Conservation (phyloP, 2,888 invertebrate genomes). For the Drosophila fungiperda region DNA sequence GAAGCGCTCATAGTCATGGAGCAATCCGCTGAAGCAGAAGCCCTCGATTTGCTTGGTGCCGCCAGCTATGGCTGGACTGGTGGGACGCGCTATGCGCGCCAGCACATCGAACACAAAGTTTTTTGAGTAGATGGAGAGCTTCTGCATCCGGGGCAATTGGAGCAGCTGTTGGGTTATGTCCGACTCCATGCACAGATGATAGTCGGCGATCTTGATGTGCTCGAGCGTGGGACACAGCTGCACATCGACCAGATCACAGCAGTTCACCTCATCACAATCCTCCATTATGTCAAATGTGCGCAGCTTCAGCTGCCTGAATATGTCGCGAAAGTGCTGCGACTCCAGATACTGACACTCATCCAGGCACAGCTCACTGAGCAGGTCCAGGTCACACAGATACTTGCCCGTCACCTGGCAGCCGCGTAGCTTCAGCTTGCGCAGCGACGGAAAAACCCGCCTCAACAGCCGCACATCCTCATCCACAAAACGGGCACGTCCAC, state of each 20-base stretch:
- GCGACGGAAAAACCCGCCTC: slow-evolving; percentile 63
- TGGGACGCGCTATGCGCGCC: slow-evolving; percentile 67
- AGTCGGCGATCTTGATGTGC: slow-evolving; percentile 79
- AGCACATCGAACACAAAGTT: slow-evolving; percentile 80
- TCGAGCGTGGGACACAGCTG: slow-evolving; percentile 75
- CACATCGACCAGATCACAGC: slow-evolving; percentile 72
- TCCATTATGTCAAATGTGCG: slow-evolving; percentile 79
- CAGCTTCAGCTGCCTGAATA: slow-evolving; percentile 65
- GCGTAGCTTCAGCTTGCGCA: slow-evolving; percentile 62
- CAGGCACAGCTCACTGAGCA: slow-evolving; percentile 62
- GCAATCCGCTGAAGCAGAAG: slow-evolving; percentile 70
- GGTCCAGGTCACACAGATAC: slow-evolving; percentile 60
- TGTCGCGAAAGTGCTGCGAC: slow-evolving; percentile 71
- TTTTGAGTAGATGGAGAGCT: slow-evolving; percentile 75
- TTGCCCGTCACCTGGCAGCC: slow-evolving; percentile 73
- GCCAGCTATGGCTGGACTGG: slow-evolving; percentile 6
- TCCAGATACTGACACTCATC: slow-evolving; percentile 74
- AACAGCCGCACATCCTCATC: slow-evolving; percentile 76
- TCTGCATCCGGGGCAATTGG: slow-evolving; percentile 63
- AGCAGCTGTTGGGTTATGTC: slow-evolving; percentile 70
- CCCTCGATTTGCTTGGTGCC: slow-evolving; percentile 63
- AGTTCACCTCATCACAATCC: slow-evolving; percentile 79
- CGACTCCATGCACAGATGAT: slow-evolving; percentile 77
- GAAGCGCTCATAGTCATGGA: slow-evolving; percentile 73
- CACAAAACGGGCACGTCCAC: slow-evolving; percentile 62